These are phyloP conservation scores for Tolmerus cingulatus DNA, from an alignment of 2,888 invertebrate species.

Conservation along the genomic window DNA sequence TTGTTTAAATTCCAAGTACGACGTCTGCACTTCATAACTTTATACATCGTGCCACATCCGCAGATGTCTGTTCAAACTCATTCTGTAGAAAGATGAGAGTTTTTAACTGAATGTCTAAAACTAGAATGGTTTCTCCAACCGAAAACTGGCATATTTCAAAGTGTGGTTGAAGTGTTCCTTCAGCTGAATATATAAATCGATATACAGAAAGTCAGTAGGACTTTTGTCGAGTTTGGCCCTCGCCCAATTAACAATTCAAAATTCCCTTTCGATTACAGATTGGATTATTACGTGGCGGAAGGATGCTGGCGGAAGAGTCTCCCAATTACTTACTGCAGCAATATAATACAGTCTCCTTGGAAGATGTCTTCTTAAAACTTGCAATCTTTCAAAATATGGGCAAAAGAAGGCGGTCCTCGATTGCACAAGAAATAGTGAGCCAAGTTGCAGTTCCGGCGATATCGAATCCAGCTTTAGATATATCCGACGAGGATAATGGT, in stretches of 20 bases:
- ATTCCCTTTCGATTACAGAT: constrained; percentile 66
- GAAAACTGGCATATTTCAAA: neutral
- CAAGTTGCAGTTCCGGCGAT: constrained; percentile 72
- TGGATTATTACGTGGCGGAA: constrained; percentile 83
- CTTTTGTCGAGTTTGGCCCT: neutral
- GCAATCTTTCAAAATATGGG: constrained; percentile 83
- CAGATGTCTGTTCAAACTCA: neutral
- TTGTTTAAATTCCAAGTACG: neutral
- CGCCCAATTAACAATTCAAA: neutral
- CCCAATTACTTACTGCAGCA: constrained; percentile 75
- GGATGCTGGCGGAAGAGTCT: constrained; percentile 84
- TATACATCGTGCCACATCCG: neutral
- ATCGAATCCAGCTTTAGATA: constrained; percentile 72
- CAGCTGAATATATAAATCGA: neutral
- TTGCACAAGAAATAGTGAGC: constrained; percentile 78
- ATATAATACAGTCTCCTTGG: constrained; percentile 77
- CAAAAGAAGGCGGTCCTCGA: constrained; percentile 80
- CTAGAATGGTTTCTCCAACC: neutral
- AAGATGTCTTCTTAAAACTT: constrained; percentile 83
- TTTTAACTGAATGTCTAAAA: neutral
- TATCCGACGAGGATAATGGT: constrained; percentile 73
- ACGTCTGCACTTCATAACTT: neutral
- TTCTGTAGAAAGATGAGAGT: neutral
- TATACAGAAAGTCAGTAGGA: neutral
- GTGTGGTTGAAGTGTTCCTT: neutral